Percentiles rank a stretch among this genome's conserved stretches.
Conservation (phyloP, 2,113 vertebrate species). For the Pyxicephalus adspersus region DNA sequence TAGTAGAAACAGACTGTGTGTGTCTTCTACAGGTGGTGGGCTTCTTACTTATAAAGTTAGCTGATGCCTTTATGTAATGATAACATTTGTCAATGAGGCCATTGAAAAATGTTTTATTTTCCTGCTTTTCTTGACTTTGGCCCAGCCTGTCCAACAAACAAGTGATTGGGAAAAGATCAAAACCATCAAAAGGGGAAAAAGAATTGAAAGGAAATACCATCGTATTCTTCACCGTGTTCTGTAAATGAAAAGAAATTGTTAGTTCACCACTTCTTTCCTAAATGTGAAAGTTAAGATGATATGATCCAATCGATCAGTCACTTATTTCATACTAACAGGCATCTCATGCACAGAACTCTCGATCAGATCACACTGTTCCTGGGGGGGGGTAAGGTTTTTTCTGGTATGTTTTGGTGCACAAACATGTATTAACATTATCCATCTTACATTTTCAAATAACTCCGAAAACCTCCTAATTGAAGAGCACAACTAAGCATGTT, state of each 20-base stretch:
- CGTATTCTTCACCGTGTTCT: constrained; percentile 53
- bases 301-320: not conserved
- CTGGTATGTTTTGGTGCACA: not conserved
- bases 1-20: too few species aligned
- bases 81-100: too few species aligned
- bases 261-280: not conserved
- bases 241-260: constrained; percentile 47
- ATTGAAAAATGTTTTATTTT: too few species aligned
- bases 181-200: not conserved
- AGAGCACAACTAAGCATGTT: not conserved
- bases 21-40: too few species aligned
- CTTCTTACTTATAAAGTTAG: too few species aligned
- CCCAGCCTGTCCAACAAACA: constrained; percentile 16
- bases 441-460: too few species aligned
- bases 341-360: constrained; percentile 23
- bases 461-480: too few species aligned
- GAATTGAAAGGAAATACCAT: constrained; percentile 47
- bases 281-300: not conserved
- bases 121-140: constrained; percentile 1
- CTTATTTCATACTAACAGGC: not conserved
- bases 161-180: not conserved
- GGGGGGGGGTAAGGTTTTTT: not conserved
- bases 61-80: too few species aligned
- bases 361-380: not conserved
- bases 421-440: not conserved